Evolutionary conservation across 2,888 invertebrate genomes (phyloP), one percentile per base, ranked within the genome.

Genomic region (Horisme vitalbata): DNA sequence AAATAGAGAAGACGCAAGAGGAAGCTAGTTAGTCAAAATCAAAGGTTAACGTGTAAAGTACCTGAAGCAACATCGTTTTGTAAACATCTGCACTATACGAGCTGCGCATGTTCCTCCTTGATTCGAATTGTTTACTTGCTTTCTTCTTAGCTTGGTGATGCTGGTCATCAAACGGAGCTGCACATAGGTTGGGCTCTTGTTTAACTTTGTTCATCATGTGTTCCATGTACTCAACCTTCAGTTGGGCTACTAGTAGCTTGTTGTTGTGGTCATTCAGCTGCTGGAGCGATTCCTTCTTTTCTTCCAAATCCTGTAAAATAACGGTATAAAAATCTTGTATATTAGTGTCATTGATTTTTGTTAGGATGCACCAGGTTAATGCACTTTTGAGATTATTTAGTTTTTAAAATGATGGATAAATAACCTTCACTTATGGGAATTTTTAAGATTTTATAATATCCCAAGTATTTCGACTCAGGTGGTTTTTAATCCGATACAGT

Each of bases 251-350:
- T 4, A 38, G 12, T 0, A 5, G 15, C 9, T 23, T 50, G 20
- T 57, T 54, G 23, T 52, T 57, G 8, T 48, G 45, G 2, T 50
- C 32, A 14, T 57, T 57, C 1, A 9, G 13, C 5, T n/a, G 31
- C 10, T 28, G 11, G 30, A 47, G 27, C 9, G 20, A 24, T 0
- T 39, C 30, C 18, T 44, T 36, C 12, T 41, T 44, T 11, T 28
- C 41, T 8, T 41, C 13, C 18, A 55, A 48, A 9, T 35, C 32
- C 57, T 57, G 48, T 1, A 45, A 38, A n/a, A n/a, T n/a, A n/a
- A n/a, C n/a, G n/a, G n/a, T n/a, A n/a, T n/a, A n/a, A n/a, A n/a
- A n/a, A n/a, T n/a, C 11, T 26, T 5, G 9, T 26, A 9, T 21
- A 31, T 1, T n/a, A n/a, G n/a, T n/a, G n/a, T n/a, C n/a, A n/a